Base-by-base conservation (phyloP, 2,797 vertebrate species). In the Hoplostethus atlanticus region DNA sequence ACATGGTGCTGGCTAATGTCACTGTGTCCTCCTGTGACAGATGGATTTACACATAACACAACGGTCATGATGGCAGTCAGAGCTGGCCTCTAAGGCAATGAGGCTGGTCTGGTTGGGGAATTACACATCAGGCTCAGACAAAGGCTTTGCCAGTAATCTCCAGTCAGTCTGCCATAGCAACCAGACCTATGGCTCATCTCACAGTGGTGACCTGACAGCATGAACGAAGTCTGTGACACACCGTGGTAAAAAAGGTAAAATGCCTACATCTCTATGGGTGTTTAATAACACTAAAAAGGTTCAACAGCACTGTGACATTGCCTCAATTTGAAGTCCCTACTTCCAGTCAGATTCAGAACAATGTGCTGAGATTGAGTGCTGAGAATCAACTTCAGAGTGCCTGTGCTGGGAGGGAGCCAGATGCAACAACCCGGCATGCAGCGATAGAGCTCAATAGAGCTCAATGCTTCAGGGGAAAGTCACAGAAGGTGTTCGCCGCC, bases 51-150 rank as follows among this genome's bases (percentile, higher is more conserved):
- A 1, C 57, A 77, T 15, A 78, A 81, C 64, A 71, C 55, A 72
- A 71, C 79, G 77, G 76, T 83, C 40, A 56, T 12, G 40, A 48
- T 58, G 58, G 65, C 68, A 68, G 77, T 86, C 71, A 74, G 80
- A 83, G 51, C 36, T 50, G 44, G 17, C 64, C 71, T 85, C 28
- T 60, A 34, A 81, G 70, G 63, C 62, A 81, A 66, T 64, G 66
- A 77, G 48, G 53, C 44, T 50, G 60, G 67, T 55, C 11, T 0
- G 59, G 69, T 3, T 70, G 58, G 81, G 61, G 63, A 83, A 71
- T 84, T 82, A 80, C 30, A 86, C 73, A 71, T 68, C 56, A 75
- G 59, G 42, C 74, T 65, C 58, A 72, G 53, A 87, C 78, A 79
- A 80, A 69, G n/a, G 62, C 38, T 84, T 74, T 82, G 59, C 63